These are phyloP conservation scores for Sander lucioperca DNA, from an alignment of 2,113 vertebrate genomes.

Conservation along the genomic window DNA sequence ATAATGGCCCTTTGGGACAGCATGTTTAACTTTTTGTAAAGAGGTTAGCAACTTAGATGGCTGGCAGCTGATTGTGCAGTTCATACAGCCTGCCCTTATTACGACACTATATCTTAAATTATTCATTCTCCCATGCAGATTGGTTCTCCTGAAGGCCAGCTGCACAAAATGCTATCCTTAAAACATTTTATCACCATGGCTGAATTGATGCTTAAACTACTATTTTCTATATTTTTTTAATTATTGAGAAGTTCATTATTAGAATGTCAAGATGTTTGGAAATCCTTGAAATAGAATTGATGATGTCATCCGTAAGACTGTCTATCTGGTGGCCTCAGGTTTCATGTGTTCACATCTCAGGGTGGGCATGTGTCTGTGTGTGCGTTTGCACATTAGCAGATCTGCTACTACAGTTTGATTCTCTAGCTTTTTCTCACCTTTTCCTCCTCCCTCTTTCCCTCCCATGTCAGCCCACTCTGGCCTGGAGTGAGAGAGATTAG, in stretches of 20 bases:
- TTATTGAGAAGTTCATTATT: background rate
- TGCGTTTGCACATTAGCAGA: conserved; percentile 74
- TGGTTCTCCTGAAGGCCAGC: background rate
- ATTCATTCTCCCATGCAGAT: conserved; percentile 43
- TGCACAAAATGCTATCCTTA: conserved; percentile 21
- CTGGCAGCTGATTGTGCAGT: conserved; percentile 33
- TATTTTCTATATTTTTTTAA: background rate
- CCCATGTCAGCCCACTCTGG: conserved; percentile 34
- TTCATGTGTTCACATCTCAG: conserved; percentile 35
- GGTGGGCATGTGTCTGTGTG: background rate
- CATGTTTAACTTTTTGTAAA: conserved; percentile 42
- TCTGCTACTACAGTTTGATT: conserved; percentile 69
- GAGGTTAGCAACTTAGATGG: conserved; percentile 37
- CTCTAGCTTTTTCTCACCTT: conserved; percentile 75
- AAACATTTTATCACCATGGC: conserved; percentile 3
- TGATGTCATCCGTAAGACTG: conserved; percentile 51
- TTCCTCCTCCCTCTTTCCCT: conserved; percentile 30
- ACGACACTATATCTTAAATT: conserved; percentile 6
- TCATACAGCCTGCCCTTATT: conserved; percentile 20
- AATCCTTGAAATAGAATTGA: conserved; percentile 39
- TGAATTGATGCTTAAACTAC: conserved; percentile 13
- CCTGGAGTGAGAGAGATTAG: conserved; percentile 47
- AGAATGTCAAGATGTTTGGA: conserved; percentile 8
- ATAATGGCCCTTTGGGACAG: conserved; percentile 53
- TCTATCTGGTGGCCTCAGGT: conserved; percentile 57